Base-by-base conservation (phyloP, 2,888 invertebrate species). In the Drosophila kokeensis region DNA sequence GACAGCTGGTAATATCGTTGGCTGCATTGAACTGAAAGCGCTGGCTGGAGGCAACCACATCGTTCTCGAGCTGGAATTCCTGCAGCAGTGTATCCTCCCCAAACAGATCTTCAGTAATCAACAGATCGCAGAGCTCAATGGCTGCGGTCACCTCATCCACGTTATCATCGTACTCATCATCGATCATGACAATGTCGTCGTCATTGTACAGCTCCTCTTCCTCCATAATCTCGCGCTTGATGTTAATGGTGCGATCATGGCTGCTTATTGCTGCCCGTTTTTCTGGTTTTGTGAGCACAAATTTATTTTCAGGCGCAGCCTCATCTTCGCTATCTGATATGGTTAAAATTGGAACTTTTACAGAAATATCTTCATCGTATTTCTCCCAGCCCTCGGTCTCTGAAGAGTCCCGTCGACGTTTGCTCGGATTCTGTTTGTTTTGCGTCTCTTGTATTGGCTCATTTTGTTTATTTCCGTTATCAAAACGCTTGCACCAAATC, bases 1-100 rank as follows among this genome's bases (percentile, higher is more conserved):
- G 93, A 65, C 93, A 93, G 0, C 78, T 83, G 15, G 93, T 90
- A 7, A 93, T 93, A 52, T 93, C 93, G 48, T 91, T 89, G 15
- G 75, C 62, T 0, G 83, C 80, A 79, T 92, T 71, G 7, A 80
- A 69, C 15, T 58, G 50, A 24, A 24, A 24, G 1, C 24, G 24
- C 24, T 1, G 1, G 24, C 24, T 24, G 24, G 24, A 24, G 24
- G 24, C n/a, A n/a, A n/a, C 24, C 10, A 92, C 84, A 67, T 90
- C 89, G 36, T 92, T 93, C 57, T 93, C 90, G 4, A 70, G 79
- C 42, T 92, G 90, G 42, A 93, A 93, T 10, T 93, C 92, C 57
- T 79, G 70, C 24, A 93, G 60, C 10, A 93, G 72, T 2, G 90
- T 91, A 40, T 24, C 24, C 24, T 24, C 24, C 24, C 24, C 24